Evolutionary conservation across 2,113 vertebrate species (phyloP).

Genomic region (Nycticebus coucang): DNA sequence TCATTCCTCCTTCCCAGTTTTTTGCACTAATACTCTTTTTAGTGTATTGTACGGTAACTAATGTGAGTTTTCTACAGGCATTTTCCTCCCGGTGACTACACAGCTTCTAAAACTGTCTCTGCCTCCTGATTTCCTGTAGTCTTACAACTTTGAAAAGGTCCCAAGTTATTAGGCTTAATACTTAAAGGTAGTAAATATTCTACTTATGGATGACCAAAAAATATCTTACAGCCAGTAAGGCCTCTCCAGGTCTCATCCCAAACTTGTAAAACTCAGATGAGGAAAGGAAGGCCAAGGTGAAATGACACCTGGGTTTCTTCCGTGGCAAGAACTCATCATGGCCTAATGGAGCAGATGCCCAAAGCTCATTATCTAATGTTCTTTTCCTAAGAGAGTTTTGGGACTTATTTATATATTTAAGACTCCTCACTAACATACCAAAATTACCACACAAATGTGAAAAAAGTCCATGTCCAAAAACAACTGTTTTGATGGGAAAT

Average conservation of each 20-base stretch:
- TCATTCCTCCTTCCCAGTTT: neutral
- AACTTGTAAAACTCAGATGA: neutral
- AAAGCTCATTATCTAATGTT: constrained; percentile 27
- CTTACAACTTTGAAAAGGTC: neutral
- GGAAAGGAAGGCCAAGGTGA: neutral
- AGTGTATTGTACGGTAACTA: neutral
- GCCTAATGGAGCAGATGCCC: neutral
- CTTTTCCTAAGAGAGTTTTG: neutral
- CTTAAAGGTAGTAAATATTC: neutral
- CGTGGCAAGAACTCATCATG: neutral
- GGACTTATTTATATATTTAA: neutral
- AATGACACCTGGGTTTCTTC: neutral
- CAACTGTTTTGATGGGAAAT: neutral
- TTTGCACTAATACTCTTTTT: neutral
- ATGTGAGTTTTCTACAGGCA: neutral
- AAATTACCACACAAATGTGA: neutral
- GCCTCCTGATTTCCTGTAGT: neutral
- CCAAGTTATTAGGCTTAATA: neutral
- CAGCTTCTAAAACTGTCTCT: neutral
- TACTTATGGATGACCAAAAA: neutral
- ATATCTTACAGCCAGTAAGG: neutral
- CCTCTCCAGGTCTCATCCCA: neutral
- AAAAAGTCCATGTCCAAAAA: neutral
- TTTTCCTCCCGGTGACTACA: neutral
- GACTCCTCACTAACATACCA: neutral